Percentiles rank a stretch among this genome's conserved stretches.
These are phyloP conservation scores for Julus scanicus DNA, from an alignment of 2,888 invertebrate species.

Conservation along the genomic window DNA sequence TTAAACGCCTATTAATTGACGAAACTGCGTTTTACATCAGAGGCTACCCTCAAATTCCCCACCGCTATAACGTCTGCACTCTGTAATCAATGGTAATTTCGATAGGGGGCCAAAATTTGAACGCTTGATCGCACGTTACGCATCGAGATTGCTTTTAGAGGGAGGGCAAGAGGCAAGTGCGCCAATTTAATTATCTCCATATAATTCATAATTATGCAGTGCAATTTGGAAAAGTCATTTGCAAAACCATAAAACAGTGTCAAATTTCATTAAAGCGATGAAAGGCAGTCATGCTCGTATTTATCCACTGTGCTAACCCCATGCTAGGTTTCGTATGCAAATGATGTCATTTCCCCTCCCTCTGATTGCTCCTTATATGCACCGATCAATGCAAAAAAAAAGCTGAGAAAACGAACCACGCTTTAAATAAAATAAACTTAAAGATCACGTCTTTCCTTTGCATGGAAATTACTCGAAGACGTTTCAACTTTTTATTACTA, in stretches of 20 bases:
- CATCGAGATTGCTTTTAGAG: background rate
- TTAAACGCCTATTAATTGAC: slow-evolving; percentile 15
- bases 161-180: slow-evolving; percentile 50
- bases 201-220: slow-evolving; percentile 54
- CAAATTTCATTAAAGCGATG: slow-evolving; percentile 43
- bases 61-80: background rate
- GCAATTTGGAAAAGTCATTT: slow-evolving; percentile 35
- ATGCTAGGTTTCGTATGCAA: background rate
- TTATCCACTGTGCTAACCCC: background rate
- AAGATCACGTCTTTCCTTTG: slow-evolving; percentile 8
- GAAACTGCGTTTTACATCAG: slow-evolving; percentile 7
- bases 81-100: background rate
- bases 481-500: slow-evolving; percentile 16
- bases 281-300: slow-evolving; percentile 26
- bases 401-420: background rate
- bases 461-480: background rate
- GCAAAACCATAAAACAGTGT: slow-evolving; percentile 48
- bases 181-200: slow-evolving; percentile 53
- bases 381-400: background rate
- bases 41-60: background rate
- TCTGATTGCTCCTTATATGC: background rate
- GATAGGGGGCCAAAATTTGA: background rate
- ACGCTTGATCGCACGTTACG: background rate
- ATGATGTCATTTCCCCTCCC: slow-evolving; percentile 27
- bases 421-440: background rate